Conservation (phyloP, 2,113 vertebrate species). For the Oryzias melastigma region DNA sequence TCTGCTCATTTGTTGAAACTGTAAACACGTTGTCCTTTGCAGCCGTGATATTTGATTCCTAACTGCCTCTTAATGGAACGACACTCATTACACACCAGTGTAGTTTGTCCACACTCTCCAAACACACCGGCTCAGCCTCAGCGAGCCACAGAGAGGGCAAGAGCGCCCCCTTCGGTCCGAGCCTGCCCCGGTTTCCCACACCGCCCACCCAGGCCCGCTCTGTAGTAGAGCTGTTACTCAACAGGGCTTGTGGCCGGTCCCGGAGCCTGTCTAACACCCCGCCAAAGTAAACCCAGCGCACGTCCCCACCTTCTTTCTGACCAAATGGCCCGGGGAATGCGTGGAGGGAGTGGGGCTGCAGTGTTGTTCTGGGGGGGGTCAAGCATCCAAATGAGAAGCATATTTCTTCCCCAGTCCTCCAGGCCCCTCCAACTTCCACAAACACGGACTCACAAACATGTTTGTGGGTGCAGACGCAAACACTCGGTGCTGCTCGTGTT, state of each 20-base stretch:
- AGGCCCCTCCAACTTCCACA: constrained; percentile 28
- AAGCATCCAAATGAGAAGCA: constrained; percentile 68
- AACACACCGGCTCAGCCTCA: constrained; percentile 12
- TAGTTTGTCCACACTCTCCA: constrained; percentile 27
- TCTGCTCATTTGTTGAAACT: constrained; percentile 12
- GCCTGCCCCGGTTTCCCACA: neutral
- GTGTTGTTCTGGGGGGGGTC: constrained; percentile 23
- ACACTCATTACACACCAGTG: constrained; percentile 35
- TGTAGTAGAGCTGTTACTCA: constrained; percentile 59
- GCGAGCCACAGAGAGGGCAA: constrained; percentile 40
- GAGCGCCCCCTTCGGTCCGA: constrained; percentile 69
- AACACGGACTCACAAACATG: constrained; percentile 51
- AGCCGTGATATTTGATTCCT: constrained; percentile 11
- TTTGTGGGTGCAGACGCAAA: constrained; percentile 19
- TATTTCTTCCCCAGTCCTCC: constrained; percentile 52
- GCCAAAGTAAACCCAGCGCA: constrained; percentile 47
- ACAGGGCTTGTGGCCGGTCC: constrained; percentile 52
- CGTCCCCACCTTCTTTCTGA: constrained; percentile 42
- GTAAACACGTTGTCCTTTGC: constrained; percentile 2
- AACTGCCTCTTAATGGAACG: constrained; percentile 27
- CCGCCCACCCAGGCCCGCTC: neutral
- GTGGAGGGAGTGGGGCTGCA: constrained; percentile 28
- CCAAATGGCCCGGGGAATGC: constrained; percentile 57
- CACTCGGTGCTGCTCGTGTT: constrained; percentile 20
- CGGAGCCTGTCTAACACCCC: constrained; percentile 58